Percentiles rank a stretch among this genome's conserved stretches.
These are phyloP conservation scores for Halcyon chelicuti DNA, from an alignment of 2,797 vertebrate genomes.

Conservation along the genomic window DNA sequence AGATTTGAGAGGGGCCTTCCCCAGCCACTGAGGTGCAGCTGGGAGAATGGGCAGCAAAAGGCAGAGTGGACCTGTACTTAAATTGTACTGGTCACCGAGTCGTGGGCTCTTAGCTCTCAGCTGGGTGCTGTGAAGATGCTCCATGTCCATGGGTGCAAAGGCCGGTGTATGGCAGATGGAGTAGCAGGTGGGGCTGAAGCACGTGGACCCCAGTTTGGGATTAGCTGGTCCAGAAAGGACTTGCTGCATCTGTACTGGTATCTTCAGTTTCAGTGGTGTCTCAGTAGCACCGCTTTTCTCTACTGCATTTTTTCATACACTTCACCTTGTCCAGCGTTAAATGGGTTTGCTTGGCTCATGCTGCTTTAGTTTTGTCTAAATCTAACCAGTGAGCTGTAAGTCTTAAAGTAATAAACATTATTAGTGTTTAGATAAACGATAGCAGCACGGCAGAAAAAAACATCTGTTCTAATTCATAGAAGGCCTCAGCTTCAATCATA, in stretches of 20 bases:
- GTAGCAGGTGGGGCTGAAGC: neutral
- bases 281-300: neutral
- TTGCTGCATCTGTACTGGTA: neutral
- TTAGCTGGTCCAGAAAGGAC: neutral
- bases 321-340: neutral
- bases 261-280: neutral
- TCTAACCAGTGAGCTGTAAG: neutral
- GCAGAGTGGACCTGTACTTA: neutral
- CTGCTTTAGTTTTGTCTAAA: neutral
- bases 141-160: neutral
- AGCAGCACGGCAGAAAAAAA: conserved; percentile 40
- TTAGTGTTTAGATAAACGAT: conserved; percentile 32
- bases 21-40: neutral
- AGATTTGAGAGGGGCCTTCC: neutral
- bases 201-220: rapidly evolving
- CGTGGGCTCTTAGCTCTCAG: rapidly evolving
- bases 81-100: neutral
- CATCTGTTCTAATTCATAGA: neutral
- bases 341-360: neutral
- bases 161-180: neutral
- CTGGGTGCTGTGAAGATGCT: neutral
- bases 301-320: rapidly evolving
- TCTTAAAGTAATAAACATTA: conserved; percentile 48
- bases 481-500: conserved; percentile 39
- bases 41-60: neutral